Evolutionary conservation across 1,140 invertebrate genomes (phyloP).

Genomic region (Druon quercuslanigerum): DNA sequence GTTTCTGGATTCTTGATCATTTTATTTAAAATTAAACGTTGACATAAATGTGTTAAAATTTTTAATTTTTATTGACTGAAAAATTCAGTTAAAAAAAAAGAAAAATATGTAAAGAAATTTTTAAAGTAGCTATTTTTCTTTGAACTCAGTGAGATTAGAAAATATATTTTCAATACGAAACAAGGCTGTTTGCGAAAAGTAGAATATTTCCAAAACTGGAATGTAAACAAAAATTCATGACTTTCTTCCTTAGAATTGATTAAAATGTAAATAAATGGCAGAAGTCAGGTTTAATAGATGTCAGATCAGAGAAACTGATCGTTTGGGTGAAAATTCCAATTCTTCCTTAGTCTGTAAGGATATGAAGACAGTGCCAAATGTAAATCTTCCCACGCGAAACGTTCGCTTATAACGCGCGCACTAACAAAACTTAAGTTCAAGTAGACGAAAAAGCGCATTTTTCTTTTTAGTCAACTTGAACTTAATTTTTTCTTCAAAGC

Average conservation of each 20-base stretch:
- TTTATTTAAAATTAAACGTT: too few relatives aligned
- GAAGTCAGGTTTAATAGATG: background rate
- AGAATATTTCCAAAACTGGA: background rate
- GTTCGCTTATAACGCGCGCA: slow-evolving; percentile 12
- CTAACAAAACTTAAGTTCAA: slow-evolving; percentile 33
- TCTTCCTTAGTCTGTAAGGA: slow-evolving; percentile 30
- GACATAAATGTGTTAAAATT: background rate
- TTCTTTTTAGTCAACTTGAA: too few relatives aligned
- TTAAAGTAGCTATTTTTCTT: background rate
- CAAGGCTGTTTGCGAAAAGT: slow-evolving; percentile 12
- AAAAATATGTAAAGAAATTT: background rate
- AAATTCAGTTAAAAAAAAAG: background rate
- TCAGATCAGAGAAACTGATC: slow-evolving; percentile 2
- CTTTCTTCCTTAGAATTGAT: background rate
- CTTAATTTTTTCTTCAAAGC: background rate
- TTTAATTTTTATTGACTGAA: background rate
- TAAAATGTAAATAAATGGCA: slow-evolving; percentile 18
- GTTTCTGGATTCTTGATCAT: too few relatives aligned
- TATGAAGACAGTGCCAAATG: slow-evolving; percentile 49
- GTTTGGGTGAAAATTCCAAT: slow-evolving; percentile 24
- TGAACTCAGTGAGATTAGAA: slow-evolving; percentile 6
- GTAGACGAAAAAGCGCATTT: background rate
- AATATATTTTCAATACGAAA: slow-evolving; percentile 18
- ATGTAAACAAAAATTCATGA: background rate
- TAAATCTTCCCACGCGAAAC: slow-evolving; percentile 57